Conservation (phyloP, 2,797 vertebrate genomes). For the Coluber constrictor region DNA sequence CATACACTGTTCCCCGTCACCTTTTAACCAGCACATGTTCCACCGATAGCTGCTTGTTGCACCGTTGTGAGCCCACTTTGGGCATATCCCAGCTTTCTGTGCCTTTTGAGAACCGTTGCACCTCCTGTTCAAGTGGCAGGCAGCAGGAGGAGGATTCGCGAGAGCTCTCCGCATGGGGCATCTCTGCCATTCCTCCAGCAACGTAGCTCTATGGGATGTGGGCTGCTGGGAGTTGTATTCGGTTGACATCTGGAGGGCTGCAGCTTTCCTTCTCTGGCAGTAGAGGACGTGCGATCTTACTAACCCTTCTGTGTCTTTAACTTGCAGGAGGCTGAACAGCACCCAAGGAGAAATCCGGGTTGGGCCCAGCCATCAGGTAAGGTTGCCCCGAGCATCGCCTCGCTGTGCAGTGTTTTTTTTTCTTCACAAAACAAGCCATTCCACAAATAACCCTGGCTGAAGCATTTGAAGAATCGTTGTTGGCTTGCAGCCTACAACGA, state of each 20-base stretch:
- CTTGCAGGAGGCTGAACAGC: constrained; percentile 93
- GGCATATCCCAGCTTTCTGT: background rate
- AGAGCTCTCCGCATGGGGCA: background rate
- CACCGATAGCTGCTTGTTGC: background rate
- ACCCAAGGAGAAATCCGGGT: constrained; percentile 98
- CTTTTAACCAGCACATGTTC: background rate
- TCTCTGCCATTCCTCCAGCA: background rate
- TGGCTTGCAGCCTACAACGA: background rate
- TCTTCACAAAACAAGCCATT: background rate
- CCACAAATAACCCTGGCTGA: background rate
- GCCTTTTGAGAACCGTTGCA: background rate
- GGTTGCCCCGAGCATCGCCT: background rate
- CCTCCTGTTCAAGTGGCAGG: background rate
- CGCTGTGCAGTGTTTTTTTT: background rate
- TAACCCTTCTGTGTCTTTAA: constrained; percentile 8
- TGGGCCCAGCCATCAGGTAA: constrained; percentile 98
- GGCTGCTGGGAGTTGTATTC: background rate
- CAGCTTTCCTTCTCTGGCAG: background rate
- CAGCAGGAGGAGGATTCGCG: background rate
- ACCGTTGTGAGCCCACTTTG: background rate
- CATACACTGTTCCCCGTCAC: background rate
- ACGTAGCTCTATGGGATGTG: background rate
- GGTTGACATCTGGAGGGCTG: background rate
- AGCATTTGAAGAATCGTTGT: background rate
- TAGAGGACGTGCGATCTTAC: background rate